These are phyloP conservation scores for Trichomycterus rosablanca DNA, from an alignment of 2,113 vertebrate species.

Conservation along the genomic window DNA sequence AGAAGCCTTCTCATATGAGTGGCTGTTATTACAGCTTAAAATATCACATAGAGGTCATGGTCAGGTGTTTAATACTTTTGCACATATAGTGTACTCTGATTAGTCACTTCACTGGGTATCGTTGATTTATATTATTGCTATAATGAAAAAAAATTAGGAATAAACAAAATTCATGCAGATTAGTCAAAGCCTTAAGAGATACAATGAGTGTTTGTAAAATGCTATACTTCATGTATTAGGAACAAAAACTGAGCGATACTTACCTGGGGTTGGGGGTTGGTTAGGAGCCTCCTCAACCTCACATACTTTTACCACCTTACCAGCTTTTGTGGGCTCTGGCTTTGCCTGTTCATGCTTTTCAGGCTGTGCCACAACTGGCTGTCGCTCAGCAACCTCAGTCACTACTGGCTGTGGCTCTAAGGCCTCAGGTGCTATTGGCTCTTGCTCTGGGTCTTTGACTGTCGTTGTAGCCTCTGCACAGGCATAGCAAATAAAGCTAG, in stretches of 20 bases:
- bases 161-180: neutral
- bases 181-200: neutral
- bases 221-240: neutral
- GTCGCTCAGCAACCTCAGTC: too few relatives aligned
- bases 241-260: constrained; percentile 54
- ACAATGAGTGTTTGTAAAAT: neutral
- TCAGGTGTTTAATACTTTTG: too few relatives aligned
- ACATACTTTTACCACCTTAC: constrained; percentile 46
- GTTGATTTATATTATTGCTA: too few relatives aligned
- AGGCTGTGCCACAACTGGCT: too few relatives aligned
- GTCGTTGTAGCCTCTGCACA: constrained; percentile 66
- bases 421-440: too few relatives aligned
- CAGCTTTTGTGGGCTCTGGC: constrained; percentile 16
- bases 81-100: too few relatives aligned
- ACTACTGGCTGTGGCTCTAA: too few relatives aligned
- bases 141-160: too few relatives aligned
- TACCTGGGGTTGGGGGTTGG: constrained; percentile 56
- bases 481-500: constrained; percentile 68
- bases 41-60: too few relatives aligned
- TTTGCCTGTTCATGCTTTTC: constrained; percentile 22
- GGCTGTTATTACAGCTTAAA: too few relatives aligned
- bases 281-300: constrained; percentile 56
- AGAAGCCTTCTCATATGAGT: too few relatives aligned
- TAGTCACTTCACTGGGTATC: too few relatives aligned
- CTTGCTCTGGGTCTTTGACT: constrained; percentile 31